A percentile compares a stretch with the other conserved stretches of the same genome.
Conservation (phyloP, 2,113 vertebrate species). For the Athene noctua region DNA sequence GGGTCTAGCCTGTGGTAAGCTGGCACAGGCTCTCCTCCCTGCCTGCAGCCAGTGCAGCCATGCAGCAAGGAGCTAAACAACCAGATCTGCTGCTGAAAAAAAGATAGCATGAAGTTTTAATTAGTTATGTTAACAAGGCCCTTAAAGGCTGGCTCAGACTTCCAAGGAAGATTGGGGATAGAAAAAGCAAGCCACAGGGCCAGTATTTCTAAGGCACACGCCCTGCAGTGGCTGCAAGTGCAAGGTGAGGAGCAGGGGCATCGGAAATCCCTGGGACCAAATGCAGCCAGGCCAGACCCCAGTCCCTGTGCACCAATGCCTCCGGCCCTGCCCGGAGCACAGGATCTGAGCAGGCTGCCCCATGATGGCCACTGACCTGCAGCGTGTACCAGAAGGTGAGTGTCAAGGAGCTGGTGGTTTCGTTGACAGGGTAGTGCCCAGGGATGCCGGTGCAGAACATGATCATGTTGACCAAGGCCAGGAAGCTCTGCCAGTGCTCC, state of each 20-base stretch:
- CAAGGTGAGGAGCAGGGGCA: not conserved
- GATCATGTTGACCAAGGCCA: slow-evolving; percentile 99
- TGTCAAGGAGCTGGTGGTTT: slow-evolving; percentile 97
- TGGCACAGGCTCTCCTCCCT: not conserved
- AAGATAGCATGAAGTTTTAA: slow-evolving; percentile 13
- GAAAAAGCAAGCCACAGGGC: not conserved
- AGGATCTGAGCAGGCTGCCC: not conserved
- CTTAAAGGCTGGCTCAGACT: not conserved
- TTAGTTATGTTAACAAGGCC: not conserved
- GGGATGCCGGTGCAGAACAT: slow-evolving; percentile 99
- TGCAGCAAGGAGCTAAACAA: not conserved
- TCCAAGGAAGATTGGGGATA: not conserved
- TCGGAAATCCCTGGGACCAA: not conserved
- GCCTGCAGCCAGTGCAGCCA: not conserved
- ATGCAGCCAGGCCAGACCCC: not conserved
- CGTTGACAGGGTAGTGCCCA: slow-evolving; percentile 96
- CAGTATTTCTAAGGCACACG: not conserved
- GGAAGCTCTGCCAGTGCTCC: slow-evolving; percentile 97
- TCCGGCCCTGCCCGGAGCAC: not conserved
- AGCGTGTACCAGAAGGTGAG: slow-evolving; percentile 98
- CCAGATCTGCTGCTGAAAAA: not conserved
- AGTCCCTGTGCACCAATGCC: not conserved
- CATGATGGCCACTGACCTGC: slow-evolving; percentile 72
- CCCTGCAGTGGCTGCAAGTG: accelerated
- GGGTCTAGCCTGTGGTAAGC: not conserved